Base-by-base conservation (phyloP, 1,140 invertebrate species). In the Oryctes rhinoceros region DNA sequence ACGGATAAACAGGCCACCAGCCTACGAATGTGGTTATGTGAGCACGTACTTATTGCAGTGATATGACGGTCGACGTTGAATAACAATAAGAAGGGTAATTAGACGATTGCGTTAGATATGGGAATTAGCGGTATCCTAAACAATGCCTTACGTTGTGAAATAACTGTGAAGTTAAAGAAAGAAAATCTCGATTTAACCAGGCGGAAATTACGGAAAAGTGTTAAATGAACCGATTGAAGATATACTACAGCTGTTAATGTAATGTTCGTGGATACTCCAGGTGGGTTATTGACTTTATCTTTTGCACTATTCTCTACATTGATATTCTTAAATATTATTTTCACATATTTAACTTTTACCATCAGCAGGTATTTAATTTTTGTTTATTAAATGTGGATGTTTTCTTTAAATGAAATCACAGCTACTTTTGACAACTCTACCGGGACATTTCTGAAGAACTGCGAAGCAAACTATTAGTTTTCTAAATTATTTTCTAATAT, bases 151-250 rank as follows among this genome's bases (percentile, higher is more conserved):
- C 65, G 10, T 15, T 24, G 65, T 71, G 65, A 71, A 30, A 24
- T 71, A 71, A 71, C 65, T 71, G 65, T 71, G 65, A 71, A 71
- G 24, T 71, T 71, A 71, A 71, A 30, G 65, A 71, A 71, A 35
- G 65, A 37, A 71, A 35, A 37, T 24, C 20, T 18, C 24, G 35
- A 71, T 71, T 35, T 71, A 30, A 71, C 65, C 11, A 30, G 18
- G 35, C 35, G 65, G 20, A 71, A 13, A 10, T 71, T 71, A 37
- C 20, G 10, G n/a, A 15, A 18, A 59, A 59, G 13, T 59, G 53
- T n/a, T 18, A 59, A 71, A 71, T 37, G 65, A 71, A 9, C 35
- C 24, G 24, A 71, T 24, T 71, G 24, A 71, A 10, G 24, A 5
- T 37, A 24, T 4, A 24, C 65, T 24, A 24, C 24, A 11, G 6